These are phyloP conservation scores for Eretmochelys imbricata DNA, from an alignment of 2,113 vertebrate species.

Conservation along the genomic window DNA sequence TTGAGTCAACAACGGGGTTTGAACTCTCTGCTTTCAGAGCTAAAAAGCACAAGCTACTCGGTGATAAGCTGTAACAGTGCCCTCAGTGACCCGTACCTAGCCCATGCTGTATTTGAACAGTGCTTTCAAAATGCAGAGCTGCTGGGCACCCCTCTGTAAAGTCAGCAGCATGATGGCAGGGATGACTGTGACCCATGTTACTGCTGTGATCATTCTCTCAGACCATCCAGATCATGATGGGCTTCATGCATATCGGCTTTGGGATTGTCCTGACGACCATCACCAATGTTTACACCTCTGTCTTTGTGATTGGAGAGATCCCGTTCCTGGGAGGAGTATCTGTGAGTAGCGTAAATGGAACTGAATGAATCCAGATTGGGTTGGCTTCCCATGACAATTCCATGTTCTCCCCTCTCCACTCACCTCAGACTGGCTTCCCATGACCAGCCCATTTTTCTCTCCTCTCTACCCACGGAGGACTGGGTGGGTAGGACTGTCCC, in stretches of 20 bases:
- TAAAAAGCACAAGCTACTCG: neutral
- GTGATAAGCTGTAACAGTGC: neutral
- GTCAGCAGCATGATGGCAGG: neutral
- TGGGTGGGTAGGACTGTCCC: too few relatives aligned
- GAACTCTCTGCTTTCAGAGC: neutral
- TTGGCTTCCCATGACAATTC: neutral
- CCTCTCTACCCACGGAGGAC: too few relatives aligned
- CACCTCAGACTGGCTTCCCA: neutral
- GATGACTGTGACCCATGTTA: neutral
- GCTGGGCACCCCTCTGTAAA: neutral
- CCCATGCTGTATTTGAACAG: neutral
- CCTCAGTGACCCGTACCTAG: neutral
- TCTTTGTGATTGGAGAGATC: conserved; percentile 66
- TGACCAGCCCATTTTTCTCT: too few relatives aligned
- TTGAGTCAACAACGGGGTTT: neutral
- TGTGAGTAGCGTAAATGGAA: neutral
- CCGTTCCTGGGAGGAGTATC: conserved; percentile 66
- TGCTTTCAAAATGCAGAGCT: neutral
- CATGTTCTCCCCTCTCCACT: neutral
- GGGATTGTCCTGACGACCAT: conserved; percentile 60
- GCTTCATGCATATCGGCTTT: conserved; percentile 69
- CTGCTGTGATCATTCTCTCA: neutral
- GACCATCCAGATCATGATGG: conserved; percentile 70
- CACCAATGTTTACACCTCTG: conserved; percentile 45
- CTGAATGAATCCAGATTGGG: neutral